These are phyloP conservation scores for Suillia variegata DNA, from an alignment of 2,888 invertebrate species.

Conservation along the genomic window DNA sequence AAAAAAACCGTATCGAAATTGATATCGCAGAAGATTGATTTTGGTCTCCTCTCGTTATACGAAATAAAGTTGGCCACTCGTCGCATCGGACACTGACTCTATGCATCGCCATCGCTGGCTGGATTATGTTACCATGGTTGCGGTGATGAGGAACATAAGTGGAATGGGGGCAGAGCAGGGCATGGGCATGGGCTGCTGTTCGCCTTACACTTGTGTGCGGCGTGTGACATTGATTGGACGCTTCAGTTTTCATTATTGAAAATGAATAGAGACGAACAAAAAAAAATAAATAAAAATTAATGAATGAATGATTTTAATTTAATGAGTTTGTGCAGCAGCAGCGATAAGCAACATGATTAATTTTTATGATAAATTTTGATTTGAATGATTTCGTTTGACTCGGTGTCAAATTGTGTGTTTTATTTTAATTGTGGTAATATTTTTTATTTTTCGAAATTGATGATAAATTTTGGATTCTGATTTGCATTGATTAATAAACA, in stretches of 20 bases:
- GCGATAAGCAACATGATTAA: neutral
- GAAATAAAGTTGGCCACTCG: neutral
- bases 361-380: neutral
- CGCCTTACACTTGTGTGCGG: too few species aligned
- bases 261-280: too few species aligned
- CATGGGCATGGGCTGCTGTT: too few species aligned
- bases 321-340: neutral
- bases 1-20: slow-evolving; percentile 36
- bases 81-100: too few species aligned
- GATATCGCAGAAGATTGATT: slow-evolving; percentile 48
- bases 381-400: neutral
- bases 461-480: neutral
- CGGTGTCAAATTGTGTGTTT: neutral
- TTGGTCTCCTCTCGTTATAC: slow-evolving; percentile 22
- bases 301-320: slow-evolving; percentile 6
- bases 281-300: neutral
- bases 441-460: neutral
- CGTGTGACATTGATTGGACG: slow-evolving; percentile 50
- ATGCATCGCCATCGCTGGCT: too few species aligned
- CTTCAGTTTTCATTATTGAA: slow-evolving; percentile 48
- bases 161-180: too few species aligned
- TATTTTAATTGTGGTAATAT: neutral
- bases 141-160: too few species aligned
- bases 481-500: neutral
- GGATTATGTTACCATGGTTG: too few species aligned